Evolutionary conservation across 2,888 invertebrate species (phyloP).

Genomic region (Drosophila fulvimacula): DNA sequence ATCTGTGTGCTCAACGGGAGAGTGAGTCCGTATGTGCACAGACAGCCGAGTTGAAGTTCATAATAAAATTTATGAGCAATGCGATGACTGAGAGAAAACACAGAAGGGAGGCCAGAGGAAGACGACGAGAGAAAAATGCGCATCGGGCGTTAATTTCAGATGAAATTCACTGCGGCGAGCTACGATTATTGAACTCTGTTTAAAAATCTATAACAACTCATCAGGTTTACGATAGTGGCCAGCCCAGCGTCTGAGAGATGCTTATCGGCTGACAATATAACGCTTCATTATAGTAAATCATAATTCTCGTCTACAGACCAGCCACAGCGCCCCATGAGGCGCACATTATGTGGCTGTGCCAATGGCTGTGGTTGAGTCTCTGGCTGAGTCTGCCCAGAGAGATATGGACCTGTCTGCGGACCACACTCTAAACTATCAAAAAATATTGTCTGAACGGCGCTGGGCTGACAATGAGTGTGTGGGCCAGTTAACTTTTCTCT

Average conservation of each 20-base stretch:
- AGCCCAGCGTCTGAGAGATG: conserved; percentile 61
- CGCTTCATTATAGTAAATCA: conserved; percentile 78
- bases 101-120: conserved; percentile 4
- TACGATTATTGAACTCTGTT: conserved; percentile 69
- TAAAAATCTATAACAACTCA: conserved; percentile 81
- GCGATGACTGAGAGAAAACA: conserved; percentile 42
- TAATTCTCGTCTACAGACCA: conserved; percentile 61
- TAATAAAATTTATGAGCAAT: conserved; percentile 81
- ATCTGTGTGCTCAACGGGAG: conserved; percentile 64
- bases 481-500: conserved; percentile 65
- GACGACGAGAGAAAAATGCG: conserved; percentile 3
- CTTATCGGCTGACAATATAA: conserved; percentile 73
- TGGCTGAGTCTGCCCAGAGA: conserved; percentile 22
- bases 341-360: conserved; percentile 19
- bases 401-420: conserved; percentile 34
- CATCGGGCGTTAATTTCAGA: conserved; percentile 58
- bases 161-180: conserved; percentile 45
- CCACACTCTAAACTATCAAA: conserved; percentile 76
- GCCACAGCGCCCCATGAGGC: conserved; percentile 63
- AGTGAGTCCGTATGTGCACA: conserved; percentile 35
- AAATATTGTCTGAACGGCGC: conserved; percentile 63
- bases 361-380: conserved; percentile 10
- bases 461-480: conserved; percentile 77
- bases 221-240: conserved; percentile 66
- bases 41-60: conserved; percentile 60